Base-by-base conservation (phyloP, 2,888 invertebrate species). In the Cheilosia urbana region DNA sequence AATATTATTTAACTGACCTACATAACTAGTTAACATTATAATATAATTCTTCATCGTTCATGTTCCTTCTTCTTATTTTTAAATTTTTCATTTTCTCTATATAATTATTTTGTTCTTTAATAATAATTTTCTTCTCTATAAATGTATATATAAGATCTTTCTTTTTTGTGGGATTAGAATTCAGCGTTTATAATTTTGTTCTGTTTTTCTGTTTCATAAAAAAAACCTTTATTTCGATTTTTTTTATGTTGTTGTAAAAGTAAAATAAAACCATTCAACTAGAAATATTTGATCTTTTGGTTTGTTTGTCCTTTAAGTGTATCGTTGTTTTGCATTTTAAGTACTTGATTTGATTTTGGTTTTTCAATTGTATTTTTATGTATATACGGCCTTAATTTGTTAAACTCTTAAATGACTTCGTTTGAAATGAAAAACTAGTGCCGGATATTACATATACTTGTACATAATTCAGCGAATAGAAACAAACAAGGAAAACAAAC, bases 11-110 rank as follows among this genome's bases (percentile, higher is more conserved):
- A 91, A 91, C 90, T 91, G 90, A 90, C 91, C 91, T 91, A 91
- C 91, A 91, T 90, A 91, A 91, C 91, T 91, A 91, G 91, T 91
- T 91, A 91, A 91, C 91, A 91, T 90, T 88, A 89, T 89, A 88
- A 90, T 89, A 89, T 88, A 90, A 88, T 88, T 88, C 88, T 87
- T 85, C 87, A 78, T 87, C 84, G 87, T 82, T 85, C 87, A 89
- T 88, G 87, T 89, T 89, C 88, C 90, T 89, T 88, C 88, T 89
- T 89, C 81, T 81, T 85, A 68, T 87, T 85, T 88, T 87, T 72
- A 87, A 89, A 72, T 84, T 81, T 66, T 71, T 85, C 73, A 58
- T 87, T 88, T 87, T 88, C 87, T 87, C 88, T 87, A 80, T 88
- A 83, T 87, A 84, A 37, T 77, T 85, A 27, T 15, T 27, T 55